A percentile compares a stretch with the other conserved stretches of the same genome.
These are phyloP conservation scores for Tylochromis polylepis DNA, from an alignment of 2,113 vertebrate species.

Conservation along the genomic window DNA sequence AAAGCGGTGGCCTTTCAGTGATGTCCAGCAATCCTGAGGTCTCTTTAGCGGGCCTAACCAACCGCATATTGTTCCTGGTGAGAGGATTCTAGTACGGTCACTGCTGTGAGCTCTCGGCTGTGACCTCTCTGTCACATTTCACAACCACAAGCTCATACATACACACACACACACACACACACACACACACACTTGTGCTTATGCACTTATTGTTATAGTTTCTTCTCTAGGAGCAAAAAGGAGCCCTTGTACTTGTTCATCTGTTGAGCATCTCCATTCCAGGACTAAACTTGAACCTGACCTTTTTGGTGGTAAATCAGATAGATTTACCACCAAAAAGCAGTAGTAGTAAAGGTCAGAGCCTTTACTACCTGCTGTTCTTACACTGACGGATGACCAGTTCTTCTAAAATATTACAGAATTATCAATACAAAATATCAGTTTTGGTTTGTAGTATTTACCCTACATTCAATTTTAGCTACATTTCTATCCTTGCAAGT, in stretches of 20 bases:
- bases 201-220: conserved; percentile 8
- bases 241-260: background rate
- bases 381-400: background rate
- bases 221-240: background rate
- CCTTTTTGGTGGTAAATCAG: background rate
- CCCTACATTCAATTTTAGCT: background rate
- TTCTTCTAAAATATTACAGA: background rate
- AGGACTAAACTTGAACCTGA: conserved; percentile 50
- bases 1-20: conserved; percentile 21
- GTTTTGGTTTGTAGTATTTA: background rate
- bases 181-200: background rate
- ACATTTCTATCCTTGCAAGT: background rate
- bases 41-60: conserved; percentile 41
- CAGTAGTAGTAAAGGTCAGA: too few relatives aligned
- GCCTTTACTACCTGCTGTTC: background rate
- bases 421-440: background rate
- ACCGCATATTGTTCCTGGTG: conserved; percentile 43
- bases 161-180: background rate
- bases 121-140: conserved; percentile 51
- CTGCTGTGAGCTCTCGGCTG: background rate
- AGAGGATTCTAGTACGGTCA: conserved; percentile 14
- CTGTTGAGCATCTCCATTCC: background rate
- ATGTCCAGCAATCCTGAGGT: conserved; percentile 67
- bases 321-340: too few relatives aligned
- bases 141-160: background rate